A percentile compares a stretch with the other conserved stretches of the same genome.
Evolutionary conservation across 2,797 vertebrate species (phyloP).

Genomic region (Rallus crepitans): DNA sequence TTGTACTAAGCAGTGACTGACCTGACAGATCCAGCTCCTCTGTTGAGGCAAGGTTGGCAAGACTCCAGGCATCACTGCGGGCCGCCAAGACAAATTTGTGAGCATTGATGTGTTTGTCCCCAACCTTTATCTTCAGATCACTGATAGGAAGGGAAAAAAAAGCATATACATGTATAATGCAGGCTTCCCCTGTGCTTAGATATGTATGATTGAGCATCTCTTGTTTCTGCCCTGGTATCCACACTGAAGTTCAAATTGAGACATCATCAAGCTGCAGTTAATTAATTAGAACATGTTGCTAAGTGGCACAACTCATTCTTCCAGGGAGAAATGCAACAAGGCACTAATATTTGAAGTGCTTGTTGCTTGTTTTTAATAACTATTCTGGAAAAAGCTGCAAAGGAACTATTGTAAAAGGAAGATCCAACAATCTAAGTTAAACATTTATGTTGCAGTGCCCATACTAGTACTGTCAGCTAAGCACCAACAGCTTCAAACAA

Average conservation of each 20-base stretch:
- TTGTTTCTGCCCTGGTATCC: not conserved
- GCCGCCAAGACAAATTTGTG: slow-evolving; percentile 98
- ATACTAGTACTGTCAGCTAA: not conserved
- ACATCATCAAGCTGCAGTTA: not conserved
- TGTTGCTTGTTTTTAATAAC: not conserved
- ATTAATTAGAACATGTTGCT: not conserved
- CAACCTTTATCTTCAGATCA: slow-evolving; percentile 94
- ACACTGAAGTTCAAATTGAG: not conserved
- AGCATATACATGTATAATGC: not conserved
- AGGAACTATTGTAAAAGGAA: not conserved
- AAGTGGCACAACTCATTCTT: not conserved
- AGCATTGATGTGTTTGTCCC: slow-evolving; percentile 83
- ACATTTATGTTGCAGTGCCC: not conserved
- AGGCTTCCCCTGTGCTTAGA: not conserved
- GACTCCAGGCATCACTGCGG: slow-evolving; percentile 94
- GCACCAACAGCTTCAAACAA: not conserved
- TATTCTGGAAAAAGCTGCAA: not conserved
- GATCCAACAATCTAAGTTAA: not conserved
- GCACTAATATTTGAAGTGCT: not conserved
- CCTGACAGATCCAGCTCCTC: slow-evolving; percentile 94
- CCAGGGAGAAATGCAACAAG: not conserved
- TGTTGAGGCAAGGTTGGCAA: slow-evolving; percentile 88
- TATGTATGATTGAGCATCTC: not conserved
- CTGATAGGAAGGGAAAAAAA: slow-evolving; percentile 76
- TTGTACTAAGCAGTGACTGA: slow-evolving; percentile 72